Evolutionary conservation across 2,888 invertebrate species (phyloP), one percentile per base, ranked within the genome.

Genomic region (Drosophila infuscata): DNA sequence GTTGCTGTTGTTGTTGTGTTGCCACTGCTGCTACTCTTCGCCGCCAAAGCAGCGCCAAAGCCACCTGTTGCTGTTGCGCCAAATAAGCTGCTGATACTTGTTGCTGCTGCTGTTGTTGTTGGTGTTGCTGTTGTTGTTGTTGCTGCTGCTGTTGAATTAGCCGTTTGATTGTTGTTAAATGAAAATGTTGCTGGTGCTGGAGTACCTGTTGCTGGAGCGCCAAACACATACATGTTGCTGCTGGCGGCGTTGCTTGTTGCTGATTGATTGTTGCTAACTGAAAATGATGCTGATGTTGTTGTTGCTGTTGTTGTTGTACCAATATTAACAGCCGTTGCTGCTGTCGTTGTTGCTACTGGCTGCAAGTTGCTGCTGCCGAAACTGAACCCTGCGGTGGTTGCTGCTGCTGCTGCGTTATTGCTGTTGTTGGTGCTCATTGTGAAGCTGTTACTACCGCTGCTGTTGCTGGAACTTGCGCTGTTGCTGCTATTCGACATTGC

Each of bases 401-500:
- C 9, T 41, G 20, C 29, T 49, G 70, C 9, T 12, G 66, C 11
- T 54, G 54, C 32, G 51, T 17, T 29, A 36, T 41, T 52, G 53
- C 6, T 46, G 58, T 9, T 29, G 38, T 33, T 74, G 75, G 15
- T 57, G 57, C 20, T 32, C 46, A 33, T 20, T 33, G 62, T 8
- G 53, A 46, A 46, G 57, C 30, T 62, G 49, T 17, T 20, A 43
- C 17, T 41, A 70, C 6, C 12, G 36, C 33, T 38, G 57, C 12
- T 52, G 63, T 32, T 56, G 53, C 35, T 32, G 53, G 25, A 33
- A 43, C n/a, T 51, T 54, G 8, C 25, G 60, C 64, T 66, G 81
- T 70, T 67, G 74, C 15, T 46, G 25, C 46, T 46, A 25, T 25
- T 46, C 25, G 74, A 60, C 81, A 80, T 38, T 48, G 72, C 63